Evolutionary conservation across 1,140 invertebrate genomes (phyloP).

Genomic region (Cotesia glomerata): DNA sequence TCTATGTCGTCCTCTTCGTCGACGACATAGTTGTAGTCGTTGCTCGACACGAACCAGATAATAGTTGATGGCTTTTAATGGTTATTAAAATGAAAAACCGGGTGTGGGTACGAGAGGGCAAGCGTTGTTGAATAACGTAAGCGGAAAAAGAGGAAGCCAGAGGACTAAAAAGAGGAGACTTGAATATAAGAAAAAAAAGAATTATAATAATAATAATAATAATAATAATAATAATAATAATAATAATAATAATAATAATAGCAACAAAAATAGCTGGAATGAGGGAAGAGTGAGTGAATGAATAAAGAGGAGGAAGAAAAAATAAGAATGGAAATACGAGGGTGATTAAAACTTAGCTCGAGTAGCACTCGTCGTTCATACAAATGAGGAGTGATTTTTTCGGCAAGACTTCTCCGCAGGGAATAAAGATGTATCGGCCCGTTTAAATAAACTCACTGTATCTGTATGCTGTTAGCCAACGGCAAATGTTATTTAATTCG

Average conservation of each 20-base stretch:
- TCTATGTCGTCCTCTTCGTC: too few species aligned
- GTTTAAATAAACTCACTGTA: neutral
- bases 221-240: neutral
- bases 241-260: too few species aligned
- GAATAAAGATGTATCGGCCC: slow-evolving; percentile 13
- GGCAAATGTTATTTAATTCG: slow-evolving; percentile 7
- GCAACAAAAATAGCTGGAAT: neutral
- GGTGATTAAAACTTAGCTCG: slow-evolving; percentile 19
- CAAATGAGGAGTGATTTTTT: slow-evolving; percentile 20
- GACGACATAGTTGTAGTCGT: neutral
- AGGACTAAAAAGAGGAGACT: neutral
- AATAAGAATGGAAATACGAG: slow-evolving; percentile 18
- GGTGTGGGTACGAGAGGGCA: slow-evolving; percentile 4
- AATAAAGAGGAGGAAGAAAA: neutral
- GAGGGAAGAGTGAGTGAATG: slow-evolving; percentile 12
- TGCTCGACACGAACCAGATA: slow-evolving; percentile 4
- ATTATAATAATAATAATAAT: neutral
- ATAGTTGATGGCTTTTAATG: slow-evolving; percentile 16
- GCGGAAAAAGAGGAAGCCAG: neutral
- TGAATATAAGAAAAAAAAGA: slow-evolving; percentile 1
- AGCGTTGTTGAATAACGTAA: slow-evolving; percentile 1
- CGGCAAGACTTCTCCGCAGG: neutral
- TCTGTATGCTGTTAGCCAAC: neutral
- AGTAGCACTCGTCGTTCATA: slow-evolving; percentile 18
- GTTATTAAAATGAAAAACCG: slow-evolving; percentile 13